These are phyloP conservation scores for Gallirallus australis DNA, from an alignment of 2,797 vertebrate genomes.

Conservation along the genomic window DNA sequence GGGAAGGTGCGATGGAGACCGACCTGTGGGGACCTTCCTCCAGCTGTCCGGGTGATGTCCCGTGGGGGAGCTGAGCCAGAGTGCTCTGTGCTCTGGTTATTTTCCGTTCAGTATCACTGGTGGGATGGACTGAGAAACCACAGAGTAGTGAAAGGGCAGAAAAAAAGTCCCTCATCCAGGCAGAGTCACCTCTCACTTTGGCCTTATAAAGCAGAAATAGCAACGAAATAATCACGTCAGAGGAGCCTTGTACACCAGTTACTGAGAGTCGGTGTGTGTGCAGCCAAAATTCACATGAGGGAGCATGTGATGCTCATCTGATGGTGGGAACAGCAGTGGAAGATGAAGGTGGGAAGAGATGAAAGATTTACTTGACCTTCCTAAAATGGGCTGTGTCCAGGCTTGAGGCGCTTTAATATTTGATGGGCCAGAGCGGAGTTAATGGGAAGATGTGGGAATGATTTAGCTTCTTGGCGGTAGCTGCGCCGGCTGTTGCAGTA, in stretches of 20 bases:
- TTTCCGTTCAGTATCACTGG: not conserved
- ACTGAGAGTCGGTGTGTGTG: not conserved
- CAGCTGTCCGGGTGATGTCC: not conserved
- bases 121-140: not conserved
- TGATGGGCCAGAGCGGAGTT: slow-evolving; percentile 17
- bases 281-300: slow-evolving; percentile 2
- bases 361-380: not conserved
- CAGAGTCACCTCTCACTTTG: not conserved
- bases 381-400: not conserved
- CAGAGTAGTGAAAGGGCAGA: not conserved
- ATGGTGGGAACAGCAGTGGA: not conserved
- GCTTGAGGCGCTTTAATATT: slow-evolving; percentile 34
- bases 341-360: slow-evolving; percentile 22
- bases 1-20: not conserved
- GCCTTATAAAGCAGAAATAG: not conserved
- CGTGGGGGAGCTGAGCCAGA: rapidly evolving
- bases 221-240: not conserved
- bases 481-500: not conserved
- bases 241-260: not conserved
- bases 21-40: rapidly evolving
- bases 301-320: slow-evolving; percentile 7
- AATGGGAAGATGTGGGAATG: slow-evolving; percentile 22
- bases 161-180: not conserved
- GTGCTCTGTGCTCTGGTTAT: not conserved
- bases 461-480: not conserved